A percentile compares a stretch with the other conserved stretches of the same genome.
These are phyloP conservation scores for Lagocephalus sceleratus DNA, from an alignment of 2,797 vertebrate genomes.

Conservation along the genomic window DNA sequence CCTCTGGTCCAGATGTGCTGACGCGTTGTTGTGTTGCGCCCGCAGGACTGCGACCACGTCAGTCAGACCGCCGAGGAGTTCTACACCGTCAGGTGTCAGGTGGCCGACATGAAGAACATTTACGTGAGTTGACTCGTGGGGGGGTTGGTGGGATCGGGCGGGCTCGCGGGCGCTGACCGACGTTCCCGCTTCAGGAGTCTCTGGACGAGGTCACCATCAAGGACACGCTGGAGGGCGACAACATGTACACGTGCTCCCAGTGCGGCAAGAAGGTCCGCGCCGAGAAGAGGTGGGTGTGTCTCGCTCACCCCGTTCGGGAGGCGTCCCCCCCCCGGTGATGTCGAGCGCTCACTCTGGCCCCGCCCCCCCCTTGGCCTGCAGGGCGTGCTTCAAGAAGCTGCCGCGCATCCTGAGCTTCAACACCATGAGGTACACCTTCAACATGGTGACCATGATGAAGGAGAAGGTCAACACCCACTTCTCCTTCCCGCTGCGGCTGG, in stretches of 20 bases:
- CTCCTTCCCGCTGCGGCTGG: slow-evolving; percentile 94
- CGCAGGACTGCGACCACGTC: slow-evolving; percentile 95
- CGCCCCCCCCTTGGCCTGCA: slow-evolving; percentile 42
- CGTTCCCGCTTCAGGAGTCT: slow-evolving; percentile 80
- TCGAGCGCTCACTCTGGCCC: neutral
- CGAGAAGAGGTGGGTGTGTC: slow-evolving; percentile 85
- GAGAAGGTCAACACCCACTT: slow-evolving; percentile 99
- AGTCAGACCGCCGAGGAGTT: slow-evolving; percentile 99
- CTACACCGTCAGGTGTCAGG: slow-evolving; percentile 97
- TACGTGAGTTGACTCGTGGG: no score
- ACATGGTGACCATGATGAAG: slow-evolving; percentile 99
- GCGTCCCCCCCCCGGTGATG: no score
- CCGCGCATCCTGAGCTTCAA: slow-evolving; percentile 98
- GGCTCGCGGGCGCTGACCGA: neutral
- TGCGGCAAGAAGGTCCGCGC: slow-evolving; percentile 97
- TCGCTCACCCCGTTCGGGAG: no score
- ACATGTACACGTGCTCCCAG: slow-evolving; percentile 99
- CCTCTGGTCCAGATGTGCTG: no score
- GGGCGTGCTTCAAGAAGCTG: slow-evolving; percentile 98
- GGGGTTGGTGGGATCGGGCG: no score
- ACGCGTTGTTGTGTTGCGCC: neutral
- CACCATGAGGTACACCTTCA: slow-evolving; percentile 99
- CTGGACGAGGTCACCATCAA: slow-evolving; percentile 99
- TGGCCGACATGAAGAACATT: slow-evolving; percentile 99
- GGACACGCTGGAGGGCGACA: slow-evolving; percentile 97